Percentiles rank a stretch among this genome's conserved stretches.
Evolutionary conservation across 2,888 invertebrate genomes (phyloP).

Genomic region (Acanthoscelides obtectus): DNA sequence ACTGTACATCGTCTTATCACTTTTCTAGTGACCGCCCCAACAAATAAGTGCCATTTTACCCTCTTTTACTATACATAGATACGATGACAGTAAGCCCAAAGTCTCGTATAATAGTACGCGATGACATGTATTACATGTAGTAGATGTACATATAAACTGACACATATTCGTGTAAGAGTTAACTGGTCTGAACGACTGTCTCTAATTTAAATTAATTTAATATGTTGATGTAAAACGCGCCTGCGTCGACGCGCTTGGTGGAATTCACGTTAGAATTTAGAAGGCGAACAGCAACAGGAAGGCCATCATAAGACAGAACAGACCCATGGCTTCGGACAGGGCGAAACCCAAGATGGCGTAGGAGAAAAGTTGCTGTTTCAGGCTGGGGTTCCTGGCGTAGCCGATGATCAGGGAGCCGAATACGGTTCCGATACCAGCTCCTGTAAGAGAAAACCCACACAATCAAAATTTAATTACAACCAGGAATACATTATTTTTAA

Average conservation of each 20-base stretch:
- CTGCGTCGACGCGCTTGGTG: conserved; percentile 11
- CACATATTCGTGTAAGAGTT: conserved; percentile 34
- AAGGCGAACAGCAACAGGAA: conserved; percentile 97
- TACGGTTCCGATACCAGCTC: conserved; percentile 96
- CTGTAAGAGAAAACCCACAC: conserved; percentile 47
- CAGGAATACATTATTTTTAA: too few relatives aligned
- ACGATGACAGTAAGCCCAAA: conserved; percentile 40
- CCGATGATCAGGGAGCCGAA: conserved; percentile 96
- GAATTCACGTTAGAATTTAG: conserved; percentile 55
- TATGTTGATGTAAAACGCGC: background rate
- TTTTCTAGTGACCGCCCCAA: conserved; percentile 18
- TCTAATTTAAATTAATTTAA: background rate
- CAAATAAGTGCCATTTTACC: conserved; percentile 33
- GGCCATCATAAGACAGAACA: conserved; percentile 99
- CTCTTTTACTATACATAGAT: background rate
- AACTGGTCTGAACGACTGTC: conserved; percentile 9
- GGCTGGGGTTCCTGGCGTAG: conserved; percentile 94
- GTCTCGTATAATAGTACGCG: conserved; percentile 30
- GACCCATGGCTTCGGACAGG: conserved; percentile 98
- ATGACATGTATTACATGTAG: conserved; percentile 9
- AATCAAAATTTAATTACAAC: too few relatives aligned
- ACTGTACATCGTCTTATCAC: conserved; percentile 33
- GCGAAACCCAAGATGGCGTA: conserved; percentile 98
- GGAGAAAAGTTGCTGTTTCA: conserved; percentile 97
- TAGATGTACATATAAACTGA: conserved; percentile 19